These are phyloP conservation scores for Columba livia DNA, from an alignment of 2,113 vertebrate genomes.

Conservation along the genomic window DNA sequence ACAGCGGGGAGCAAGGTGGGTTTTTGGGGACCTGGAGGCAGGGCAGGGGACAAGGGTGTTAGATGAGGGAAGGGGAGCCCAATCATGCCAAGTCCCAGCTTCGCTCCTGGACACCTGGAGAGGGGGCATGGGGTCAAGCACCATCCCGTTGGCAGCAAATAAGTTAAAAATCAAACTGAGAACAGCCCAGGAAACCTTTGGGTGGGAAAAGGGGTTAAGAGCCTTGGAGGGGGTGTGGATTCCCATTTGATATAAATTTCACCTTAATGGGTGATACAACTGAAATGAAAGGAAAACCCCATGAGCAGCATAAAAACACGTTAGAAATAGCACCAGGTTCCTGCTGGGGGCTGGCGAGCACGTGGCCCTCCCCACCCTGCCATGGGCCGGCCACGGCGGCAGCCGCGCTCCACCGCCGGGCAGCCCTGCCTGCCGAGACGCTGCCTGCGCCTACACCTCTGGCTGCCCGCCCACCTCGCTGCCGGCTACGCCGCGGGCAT, in stretches of 20 bases:
- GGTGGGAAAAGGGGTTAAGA: not conserved
- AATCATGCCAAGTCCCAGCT: not conserved
- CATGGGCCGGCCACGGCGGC: accelerated
- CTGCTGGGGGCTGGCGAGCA: slow-evolving; percentile 9
- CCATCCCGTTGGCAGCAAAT: not conserved
- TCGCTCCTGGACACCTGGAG: not conserved
- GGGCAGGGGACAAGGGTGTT: not conserved
- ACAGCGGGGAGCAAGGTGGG: not conserved
- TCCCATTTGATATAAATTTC: slow-evolving; percentile 62
- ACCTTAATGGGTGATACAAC: slow-evolving; percentile 47
- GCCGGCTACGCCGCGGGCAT: not conserved
- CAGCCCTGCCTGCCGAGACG: not conserved
- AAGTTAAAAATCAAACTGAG: slow-evolving; percentile 54
- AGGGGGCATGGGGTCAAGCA: not conserved
- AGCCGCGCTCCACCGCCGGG: not conserved
- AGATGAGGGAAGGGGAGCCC: not conserved
- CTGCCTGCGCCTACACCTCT: not conserved
- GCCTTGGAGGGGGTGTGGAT: not conserved
- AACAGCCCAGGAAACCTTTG: not conserved
- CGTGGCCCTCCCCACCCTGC: accelerated
- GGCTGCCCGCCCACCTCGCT: not conserved
- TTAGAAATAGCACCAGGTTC: slow-evolving; percentile 77
- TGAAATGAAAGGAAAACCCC: slow-evolving; percentile 12
- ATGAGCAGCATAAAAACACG: slow-evolving; percentile 53
- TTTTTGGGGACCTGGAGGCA: not conserved